Conservation (phyloP, 2,113 vertebrate species). For the Dicentrarchus labrax region DNA sequence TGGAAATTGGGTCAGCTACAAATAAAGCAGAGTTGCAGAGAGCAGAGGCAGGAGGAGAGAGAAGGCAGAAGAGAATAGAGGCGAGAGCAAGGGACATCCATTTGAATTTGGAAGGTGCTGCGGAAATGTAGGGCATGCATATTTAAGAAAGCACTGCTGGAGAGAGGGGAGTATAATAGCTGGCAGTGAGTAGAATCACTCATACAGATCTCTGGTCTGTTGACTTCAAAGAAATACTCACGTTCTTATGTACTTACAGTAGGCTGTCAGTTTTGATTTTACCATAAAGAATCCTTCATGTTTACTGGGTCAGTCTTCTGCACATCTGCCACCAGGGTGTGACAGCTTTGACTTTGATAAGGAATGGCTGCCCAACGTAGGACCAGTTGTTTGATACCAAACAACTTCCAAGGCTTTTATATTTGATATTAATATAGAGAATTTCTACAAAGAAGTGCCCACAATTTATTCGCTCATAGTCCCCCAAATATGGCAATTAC, state of each 20-base stretch:
- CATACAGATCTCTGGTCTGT: constrained; percentile 60
- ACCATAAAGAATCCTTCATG: constrained; percentile 13
- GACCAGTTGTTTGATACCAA: neutral
- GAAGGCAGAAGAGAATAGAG: constrained; percentile 61
- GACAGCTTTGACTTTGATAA: constrained; percentile 38
- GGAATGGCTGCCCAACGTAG: neutral
- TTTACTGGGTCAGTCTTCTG: constrained; percentile 18
- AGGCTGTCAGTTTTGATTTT: constrained; percentile 47
- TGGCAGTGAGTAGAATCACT: constrained; percentile 66
- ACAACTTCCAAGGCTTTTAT: neutral
- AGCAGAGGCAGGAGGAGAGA: constrained; percentile 61
- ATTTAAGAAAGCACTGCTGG: constrained; percentile 79
- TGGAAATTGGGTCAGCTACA: constrained; percentile 85
- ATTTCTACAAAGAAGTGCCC: neutral
- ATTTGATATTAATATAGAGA: too few relatives aligned
- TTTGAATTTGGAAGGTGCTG: constrained; percentile 78
- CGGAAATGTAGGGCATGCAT: constrained; percentile 83
- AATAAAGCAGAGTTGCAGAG: constrained; percentile 73
- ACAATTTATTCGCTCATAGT: neutral
- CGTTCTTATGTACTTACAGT: constrained; percentile 33
- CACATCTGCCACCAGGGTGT: constrained; percentile 37
- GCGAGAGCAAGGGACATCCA: constrained; percentile 70
- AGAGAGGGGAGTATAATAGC: constrained; percentile 64
- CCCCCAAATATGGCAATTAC: neutral
- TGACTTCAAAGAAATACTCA: constrained; percentile 59